Evolutionary conservation across 2,888 invertebrate species (phyloP), one percentile per base, ranked within the genome.

Genomic region (Hanleya hanleyi): DNA sequence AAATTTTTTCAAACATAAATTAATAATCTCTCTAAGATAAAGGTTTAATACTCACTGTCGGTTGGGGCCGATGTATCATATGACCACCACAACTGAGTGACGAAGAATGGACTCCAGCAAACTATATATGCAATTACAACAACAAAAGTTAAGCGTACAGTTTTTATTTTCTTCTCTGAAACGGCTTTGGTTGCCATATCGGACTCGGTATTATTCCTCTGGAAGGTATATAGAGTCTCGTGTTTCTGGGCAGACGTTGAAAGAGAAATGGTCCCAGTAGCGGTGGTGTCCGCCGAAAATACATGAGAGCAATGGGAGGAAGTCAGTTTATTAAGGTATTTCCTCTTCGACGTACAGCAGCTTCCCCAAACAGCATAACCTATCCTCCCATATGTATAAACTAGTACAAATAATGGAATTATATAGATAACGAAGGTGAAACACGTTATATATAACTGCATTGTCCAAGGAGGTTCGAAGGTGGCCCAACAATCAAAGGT

Each of bases 121-220:
- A 88, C 71, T 37, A 88, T 78, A 74, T 89, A 90, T 6, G 78
- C 77, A 15, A 71, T 35, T 12, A 74, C 68, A 47, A 91, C 91
- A 0, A 90, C 90, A 22, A 88, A 84, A 7, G 91, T 91, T 65
- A 91, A 79, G 61, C 91, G 89, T 4, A 91, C 87, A 5, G 91
- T 91, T 74, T 90, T 90, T 29, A 91, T 85, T 67, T 87, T 88
- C 33, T 88, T 85, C 22, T 81, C 71, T 18, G 86, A 85, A 35
- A 88, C 92, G 67, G 29, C 15, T 26, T 57, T 57, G 61, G 15
- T 26, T 22, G 33, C 3, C 26, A 26, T 29, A 5, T 57, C 26
- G 29, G n/a, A n/a, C n/a, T 26, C 26, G n/a, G n/a, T n/a, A n/a
- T n/a, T n/a, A 22, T 32, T 57, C 5, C 33, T 2, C 15, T 18